Evolutionary conservation across 2,888 invertebrate species (phyloP), one percentile per base, ranked within the genome.

Genomic region (Branchipolynoe longqiensis): DNA sequence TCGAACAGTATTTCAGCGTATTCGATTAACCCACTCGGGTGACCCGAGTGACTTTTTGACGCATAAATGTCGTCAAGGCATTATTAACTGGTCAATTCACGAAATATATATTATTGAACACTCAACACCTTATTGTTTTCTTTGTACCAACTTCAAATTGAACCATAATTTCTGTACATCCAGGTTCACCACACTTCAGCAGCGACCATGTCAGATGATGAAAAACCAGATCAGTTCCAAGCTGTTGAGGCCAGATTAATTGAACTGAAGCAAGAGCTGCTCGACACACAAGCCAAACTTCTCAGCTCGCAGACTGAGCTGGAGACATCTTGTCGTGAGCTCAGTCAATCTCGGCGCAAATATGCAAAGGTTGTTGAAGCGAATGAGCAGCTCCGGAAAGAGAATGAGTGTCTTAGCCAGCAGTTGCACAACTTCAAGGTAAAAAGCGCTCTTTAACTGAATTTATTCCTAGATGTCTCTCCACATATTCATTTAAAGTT

Each of bases 391-490:
- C 86, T 91, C n/a, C 86, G 90, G 59, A 86, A 85, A 82, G 85
- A 91, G 88, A 84, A 90, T n/a, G 90, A 90, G 62, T 85, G 83
- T n/a, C 83, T 91, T 18, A 91, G 90, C 83, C 64, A 89, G 78
- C 88, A 91, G 84, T 73, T 91, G 12, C 91, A 91, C 64, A 59
- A 56, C 22, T 87, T 88, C 73, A 88, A 89, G 58, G n/a, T n/a
- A n/a, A n/a, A n/a, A n/a, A n/a, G n/a, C n/a, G n/a, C n/a, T n/a
- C n/a, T n/a, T n/a, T n/a, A n/a, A n/a, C n/a, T n/a, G n/a, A n/a
- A n/a, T n/a, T n/a, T n/a, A n/a, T n/a, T n/a, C n/a, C n/a, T n/a
- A n/a, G n/a, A n/a, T n/a, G n/a, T n/a, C n/a, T n/a, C n/a, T n/a
- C n/a, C n/a, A n/a, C n/a, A n/a, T n/a, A n/a, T n/a, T n/a, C n/a